phyloP scores from a whole-genome alignment of 2,888 invertebrate genomes.

The Thysanoteuthis rhombus region DNA sequence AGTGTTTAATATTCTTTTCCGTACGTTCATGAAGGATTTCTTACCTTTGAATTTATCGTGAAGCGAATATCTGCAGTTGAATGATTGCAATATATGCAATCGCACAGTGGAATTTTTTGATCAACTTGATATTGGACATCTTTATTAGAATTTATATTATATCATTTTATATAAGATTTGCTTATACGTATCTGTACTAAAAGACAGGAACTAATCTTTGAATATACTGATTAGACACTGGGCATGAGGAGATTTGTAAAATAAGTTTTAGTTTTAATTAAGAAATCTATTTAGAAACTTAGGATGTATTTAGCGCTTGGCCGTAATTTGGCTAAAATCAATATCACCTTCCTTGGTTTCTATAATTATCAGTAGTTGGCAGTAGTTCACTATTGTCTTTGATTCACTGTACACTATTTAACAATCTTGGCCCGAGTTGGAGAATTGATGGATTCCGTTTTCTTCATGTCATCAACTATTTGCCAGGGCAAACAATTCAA shows the following conservation, averaged over 20 bases:
- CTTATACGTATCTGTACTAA: neutral
- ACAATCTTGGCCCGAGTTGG: neutral
- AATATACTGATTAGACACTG: neutral
- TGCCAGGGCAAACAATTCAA: neutral
- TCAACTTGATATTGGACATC: too few relatives aligned
- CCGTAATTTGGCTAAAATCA: neutral
- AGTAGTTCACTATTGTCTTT: neutral
- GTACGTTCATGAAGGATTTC: too few relatives aligned
- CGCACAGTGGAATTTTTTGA: too few relatives aligned
- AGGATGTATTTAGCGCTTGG: neutral
- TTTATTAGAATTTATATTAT: too few relatives aligned
- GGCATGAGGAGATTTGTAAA: neutral
- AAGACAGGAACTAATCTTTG: neutral
- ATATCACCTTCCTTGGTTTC: neutral
- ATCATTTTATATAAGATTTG: too few relatives aligned
- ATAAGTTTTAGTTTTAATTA: neutral
- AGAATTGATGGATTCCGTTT: neutral
- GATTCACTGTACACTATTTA: neutral
- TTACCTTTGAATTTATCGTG: too few relatives aligned
- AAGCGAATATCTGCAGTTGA: too few relatives aligned
- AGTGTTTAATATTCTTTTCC: too few relatives aligned
- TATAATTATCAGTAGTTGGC: neutral
- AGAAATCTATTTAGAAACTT: neutral
- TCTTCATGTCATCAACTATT: neutral
- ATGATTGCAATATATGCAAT: too few relatives aligned